Evolutionary conservation across 2,888 invertebrate genomes (phyloP).

Genomic region (Hydropsyche betteni): DNA sequence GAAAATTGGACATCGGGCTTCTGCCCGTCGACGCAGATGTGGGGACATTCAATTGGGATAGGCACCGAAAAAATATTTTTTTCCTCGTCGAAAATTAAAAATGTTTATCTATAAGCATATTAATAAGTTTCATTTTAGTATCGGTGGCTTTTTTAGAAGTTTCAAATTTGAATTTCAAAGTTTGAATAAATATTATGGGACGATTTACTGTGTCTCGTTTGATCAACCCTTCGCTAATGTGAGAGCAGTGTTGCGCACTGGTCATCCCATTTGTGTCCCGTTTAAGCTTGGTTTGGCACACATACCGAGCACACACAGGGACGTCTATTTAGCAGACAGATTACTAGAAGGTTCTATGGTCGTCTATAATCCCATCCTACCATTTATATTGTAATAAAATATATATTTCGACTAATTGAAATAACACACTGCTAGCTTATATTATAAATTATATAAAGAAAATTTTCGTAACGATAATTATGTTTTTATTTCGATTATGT

Average conservation of each 20-base stretch:
- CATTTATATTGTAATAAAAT: too few species aligned
- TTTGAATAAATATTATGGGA: constrained; percentile 9
- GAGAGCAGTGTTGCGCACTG: constrained; percentile 49
- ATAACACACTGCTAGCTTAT: too few species aligned
- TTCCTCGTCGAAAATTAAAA: neutral
- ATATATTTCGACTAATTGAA: too few species aligned
- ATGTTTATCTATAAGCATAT: neutral
- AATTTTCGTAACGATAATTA: too few species aligned
- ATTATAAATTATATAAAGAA: too few species aligned
- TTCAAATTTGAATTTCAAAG: neutral
- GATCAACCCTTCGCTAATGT: constrained; percentile 46
- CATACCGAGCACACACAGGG: constrained; percentile 36
- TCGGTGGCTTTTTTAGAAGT: neutral
- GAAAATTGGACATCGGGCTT: constrained; percentile 60
- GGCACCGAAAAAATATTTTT: neutral
- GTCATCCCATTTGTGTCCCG: constrained; percentile 45
- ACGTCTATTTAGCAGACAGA: constrained; percentile 32
- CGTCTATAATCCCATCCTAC: constrained; percentile 18
- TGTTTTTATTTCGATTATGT: too few species aligned
- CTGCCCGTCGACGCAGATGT: constrained; percentile 28
- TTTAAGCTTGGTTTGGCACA: constrained; percentile 48
- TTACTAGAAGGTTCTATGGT: constrained; percentile 23
- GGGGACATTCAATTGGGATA: constrained; percentile 41
- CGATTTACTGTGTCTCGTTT: constrained; percentile 22
- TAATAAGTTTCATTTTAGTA: neutral